Evolutionary conservation across 2,888 invertebrate species (phyloP), one percentile per base, ranked within the genome.

Genomic region (Smittia aterrima): DNA sequence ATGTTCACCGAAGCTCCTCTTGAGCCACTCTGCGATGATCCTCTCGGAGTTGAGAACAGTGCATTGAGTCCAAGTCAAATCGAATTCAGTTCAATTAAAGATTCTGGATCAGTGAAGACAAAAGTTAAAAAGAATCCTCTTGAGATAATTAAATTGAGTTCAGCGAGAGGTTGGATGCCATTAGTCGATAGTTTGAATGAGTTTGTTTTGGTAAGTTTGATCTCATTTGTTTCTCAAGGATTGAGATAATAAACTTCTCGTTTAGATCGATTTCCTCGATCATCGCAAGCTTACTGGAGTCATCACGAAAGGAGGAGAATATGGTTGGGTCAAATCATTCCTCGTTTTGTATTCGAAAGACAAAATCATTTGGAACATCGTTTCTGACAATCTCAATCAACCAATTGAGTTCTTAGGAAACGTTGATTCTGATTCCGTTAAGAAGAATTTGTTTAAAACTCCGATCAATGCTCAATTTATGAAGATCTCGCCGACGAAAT

Each of bases 231-330:
- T 58, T 2, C 20, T 7, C 22, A 22, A 22, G 4, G 4, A 1
- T 22, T 58, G 9, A 22, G 1, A 6, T 18, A 58, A 58, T 22
- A 22, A 22, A 58, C 18, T 47, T 58, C 22, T 13, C 4, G 79
- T 82, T 9, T 81, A 89, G 88, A 90, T 93, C 80, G 90, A 95
- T 82, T 93, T 95, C 81, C 82, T 89, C 66, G 89, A 88, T 20
- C 88, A 89, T 0, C 87, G 92, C 66, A 90, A 90, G 79, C 82
- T 95, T 47, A 93, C 93, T 0, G 95, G 93, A 27, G 81, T 95
- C 62, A 86, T 87, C 70, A 92, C 91, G 0, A 90, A 90, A 80
- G 91, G 90, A 13, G 89, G 90, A 0, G 83, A 86, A 0, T 84
- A 86, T 58, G 89, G 89, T 18, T 94, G 92, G 91, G 92, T 94